Conservation (phyloP, 1,140 invertebrate species). For the Goniozus legneri region DNA sequence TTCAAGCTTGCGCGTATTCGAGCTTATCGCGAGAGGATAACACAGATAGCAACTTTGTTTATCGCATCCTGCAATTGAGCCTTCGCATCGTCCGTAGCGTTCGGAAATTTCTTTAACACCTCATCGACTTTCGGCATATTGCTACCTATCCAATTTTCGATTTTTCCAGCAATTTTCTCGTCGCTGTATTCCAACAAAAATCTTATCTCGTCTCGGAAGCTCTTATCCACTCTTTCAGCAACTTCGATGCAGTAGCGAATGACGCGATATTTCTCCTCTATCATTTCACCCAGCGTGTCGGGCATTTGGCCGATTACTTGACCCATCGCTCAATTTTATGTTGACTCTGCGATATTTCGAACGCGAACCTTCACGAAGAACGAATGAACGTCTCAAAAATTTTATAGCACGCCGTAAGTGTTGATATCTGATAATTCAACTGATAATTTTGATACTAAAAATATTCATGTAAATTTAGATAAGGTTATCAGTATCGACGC, state of each 20-base stretch:
- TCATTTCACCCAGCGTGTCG: slow-evolving; percentile 20
- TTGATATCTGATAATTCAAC: too few relatives aligned
- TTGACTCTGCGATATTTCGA: too few relatives aligned
- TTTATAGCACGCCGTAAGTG: too few relatives aligned
- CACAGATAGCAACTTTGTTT: slow-evolving; percentile 21
- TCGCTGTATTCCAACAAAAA: slow-evolving; percentile 30
- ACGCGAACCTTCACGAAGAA: too few relatives aligned
- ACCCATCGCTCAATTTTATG: slow-evolving; percentile 27
- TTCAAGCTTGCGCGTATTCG: too few relatives aligned
- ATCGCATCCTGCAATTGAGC: slow-evolving; percentile 6
- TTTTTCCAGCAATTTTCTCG: slow-evolving; percentile 19
- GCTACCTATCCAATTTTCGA: slow-evolving; percentile 25
- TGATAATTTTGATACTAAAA: too few relatives aligned
- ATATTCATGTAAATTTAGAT: too few relatives aligned
- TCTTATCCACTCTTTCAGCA: slow-evolving; percentile 28
- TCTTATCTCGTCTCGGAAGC: slow-evolving; percentile 24
- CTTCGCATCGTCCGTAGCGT: not conserved
- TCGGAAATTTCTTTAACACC: slow-evolving; percentile 4
- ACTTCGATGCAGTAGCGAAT: slow-evolving; percentile 34
- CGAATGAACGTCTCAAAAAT: too few relatives aligned
- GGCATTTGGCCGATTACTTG: slow-evolving; percentile 31
- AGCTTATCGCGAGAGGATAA: too few relatives aligned
- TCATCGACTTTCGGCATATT: slow-evolving; percentile 8
- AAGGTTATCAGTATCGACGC: too few relatives aligned
- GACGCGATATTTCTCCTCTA: slow-evolving; percentile 27